A percentile compares a stretch with the other conserved stretches of the same genome.
phyloP scores from a whole-genome alignment of 1,140 invertebrate species.

The Drosophila mojavensis region DNA sequence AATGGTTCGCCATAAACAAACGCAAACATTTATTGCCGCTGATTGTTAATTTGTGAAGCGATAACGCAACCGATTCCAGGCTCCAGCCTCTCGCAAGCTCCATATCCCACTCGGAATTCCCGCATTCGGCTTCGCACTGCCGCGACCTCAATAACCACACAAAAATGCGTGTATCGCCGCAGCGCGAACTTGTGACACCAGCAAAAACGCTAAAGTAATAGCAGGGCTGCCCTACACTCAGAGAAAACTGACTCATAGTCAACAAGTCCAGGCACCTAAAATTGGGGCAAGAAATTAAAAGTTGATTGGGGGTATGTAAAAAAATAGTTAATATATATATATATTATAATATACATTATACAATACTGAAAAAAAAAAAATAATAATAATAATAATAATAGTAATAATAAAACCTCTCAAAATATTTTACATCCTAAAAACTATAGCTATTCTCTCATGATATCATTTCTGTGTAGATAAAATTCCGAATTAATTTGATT shows the following conservation, averaged over 20 bases:
- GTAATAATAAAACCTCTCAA: too few species aligned
- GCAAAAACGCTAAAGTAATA: slow-evolving; percentile 19
- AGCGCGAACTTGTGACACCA: slow-evolving; percentile 75
- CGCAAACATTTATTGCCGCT: slow-evolving; percentile 80
- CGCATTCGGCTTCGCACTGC: slow-evolving; percentile 18
- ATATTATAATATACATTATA: too few species aligned
- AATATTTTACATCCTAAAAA: too few species aligned
- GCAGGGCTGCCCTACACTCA: slow-evolving; percentile 2
- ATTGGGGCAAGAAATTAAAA: too few species aligned
- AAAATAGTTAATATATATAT: too few species aligned
- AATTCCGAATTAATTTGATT: too few species aligned
- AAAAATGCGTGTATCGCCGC: slow-evolving; percentile 43
- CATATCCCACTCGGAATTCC: slow-evolving; percentile 8
- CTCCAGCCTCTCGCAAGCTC: slow-evolving; percentile 27
- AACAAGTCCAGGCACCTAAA: not conserved
- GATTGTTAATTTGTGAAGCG: slow-evolving; percentile 84
- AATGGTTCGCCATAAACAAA: slow-evolving; percentile 75
- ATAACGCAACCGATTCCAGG: slow-evolving; percentile 64
- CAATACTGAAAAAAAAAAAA: too few species aligned
- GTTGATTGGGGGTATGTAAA: too few species aligned
- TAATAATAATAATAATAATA: too few species aligned
- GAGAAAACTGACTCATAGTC: not conserved
- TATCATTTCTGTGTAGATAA: too few species aligned
- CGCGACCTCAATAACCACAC: slow-evolving; percentile 51
- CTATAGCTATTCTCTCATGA: too few species aligned